Base-by-base conservation (phyloP, 1,140 invertebrate genomes). In the Drosophila albomicans region DNA sequence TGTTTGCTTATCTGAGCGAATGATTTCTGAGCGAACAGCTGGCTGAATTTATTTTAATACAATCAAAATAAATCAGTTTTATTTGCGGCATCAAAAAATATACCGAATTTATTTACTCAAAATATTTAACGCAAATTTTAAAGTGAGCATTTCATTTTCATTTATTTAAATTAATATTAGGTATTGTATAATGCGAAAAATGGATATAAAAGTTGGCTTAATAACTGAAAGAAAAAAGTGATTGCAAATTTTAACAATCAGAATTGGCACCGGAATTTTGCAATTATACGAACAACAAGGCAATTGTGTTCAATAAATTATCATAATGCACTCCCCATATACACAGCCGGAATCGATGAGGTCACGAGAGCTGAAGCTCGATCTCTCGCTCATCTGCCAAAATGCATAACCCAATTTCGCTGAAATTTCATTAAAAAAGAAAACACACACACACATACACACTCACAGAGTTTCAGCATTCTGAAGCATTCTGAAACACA, bases 371-470 rank as follows among this genome's bases (percentile, higher is more conserved):
- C 20, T 25, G 20, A 25, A 25, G 10, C 35, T 15, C 16, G 16
- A 10, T 3, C 13, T 1, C n/a, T 28, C 13, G 28, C 54, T 11
- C 32, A 10, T 16, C 10, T 35, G 45, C 20, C 45, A 49, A 38
- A 58, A 58, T 58, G 43, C 54, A 49, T 71, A 57, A 57, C 69
- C 61, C 43, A 71, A 52, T 43, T 71, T 35, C 46, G 6, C n/a
- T 45, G 28, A 43, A 54, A 73, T 73, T 73, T 73, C 46, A 73
- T 73, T 73, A 61, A 61, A 38, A 58, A 5, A 32, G 25, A 10
- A 43, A 28, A 30, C 15, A 38, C 35, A 25, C 20, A 25, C 20
- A 25, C 3, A 25, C 3, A 4, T 3, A 0, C 3, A 25, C 20
- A 25, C 20, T 25, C 20, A 4, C 20, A 25, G 20, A 5, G 25